Base-by-base conservation (phyloP, 2,888 invertebrate genomes). In the Macrophya alboannulata region DNA sequence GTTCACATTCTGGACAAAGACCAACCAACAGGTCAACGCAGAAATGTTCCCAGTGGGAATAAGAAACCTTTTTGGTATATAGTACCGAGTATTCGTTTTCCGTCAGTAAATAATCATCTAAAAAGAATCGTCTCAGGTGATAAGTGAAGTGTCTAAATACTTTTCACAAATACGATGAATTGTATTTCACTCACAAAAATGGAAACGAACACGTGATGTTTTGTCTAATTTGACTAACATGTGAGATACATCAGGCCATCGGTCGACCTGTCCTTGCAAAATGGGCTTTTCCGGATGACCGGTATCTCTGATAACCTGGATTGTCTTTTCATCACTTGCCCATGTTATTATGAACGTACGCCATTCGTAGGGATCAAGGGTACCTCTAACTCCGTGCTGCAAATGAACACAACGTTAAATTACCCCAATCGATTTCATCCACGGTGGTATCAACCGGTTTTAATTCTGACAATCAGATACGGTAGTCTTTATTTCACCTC, bases 1-100 rank as follows among this genome's bases (percentile, higher is more conserved):
- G 59, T 1, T 84, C 10, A 48, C 91, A 91, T 6, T 87, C 55
- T 6, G 77, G 37, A 37, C 91, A 91, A 12, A 91, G 74, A 10
- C 89, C 89, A 15, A 91, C 81, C 0, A 87, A 43, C 85, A 91
- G 86, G 83, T 89, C 86, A 5, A 90, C 31, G 77, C 91, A 91
- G 1, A 90, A n/a, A 6, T 76, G 85, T 4, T 4, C 17, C 3
- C 6, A 12, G 65, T 17, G 15, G 6, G 81, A 3, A 72, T 65
- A 4, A 21, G 88, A 74, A n/a, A n/a, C n/a, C 31, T 8, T 4
- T 8, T 88, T 86, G 82, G 88, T 90, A 0, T 59, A 74, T 2
- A 90, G 72, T 45, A 83, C 65, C 17, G 88, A 87, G 15, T 72
- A 25, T 0, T 76, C 25, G 0, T 45, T 8, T 17, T 77, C 88